These are phyloP conservation scores for human DNA, from an alignment of 2,113 vertebrate genomes.

Conservation along the genomic window GRCh38 chr5:14671001-14671500, in stretches of 20 bases:
- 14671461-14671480: neutral
- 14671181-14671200: neutral
- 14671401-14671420: neutral
- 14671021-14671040: neutral
- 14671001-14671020: neutral
- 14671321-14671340: conserved; percentile 14
- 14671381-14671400: conserved; percentile 22
- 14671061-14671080: neutral
- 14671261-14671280: neutral
- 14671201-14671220: neutral
- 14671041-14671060: neutral
- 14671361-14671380: conserved; percentile 1
- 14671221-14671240: neutral
- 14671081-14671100: neutral
- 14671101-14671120: neutral
- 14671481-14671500: neutral
- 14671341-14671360: neutral
- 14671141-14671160: neutral
- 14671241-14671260: neutral
- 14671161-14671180: neutral
- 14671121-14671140: neutral
- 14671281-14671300: neutral
- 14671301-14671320: neutral
- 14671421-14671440: neutral
- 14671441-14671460: neutral